Conservation (phyloP, 2,888 invertebrate genomes). For the Pyrocoelia pectoralis region DNA sequence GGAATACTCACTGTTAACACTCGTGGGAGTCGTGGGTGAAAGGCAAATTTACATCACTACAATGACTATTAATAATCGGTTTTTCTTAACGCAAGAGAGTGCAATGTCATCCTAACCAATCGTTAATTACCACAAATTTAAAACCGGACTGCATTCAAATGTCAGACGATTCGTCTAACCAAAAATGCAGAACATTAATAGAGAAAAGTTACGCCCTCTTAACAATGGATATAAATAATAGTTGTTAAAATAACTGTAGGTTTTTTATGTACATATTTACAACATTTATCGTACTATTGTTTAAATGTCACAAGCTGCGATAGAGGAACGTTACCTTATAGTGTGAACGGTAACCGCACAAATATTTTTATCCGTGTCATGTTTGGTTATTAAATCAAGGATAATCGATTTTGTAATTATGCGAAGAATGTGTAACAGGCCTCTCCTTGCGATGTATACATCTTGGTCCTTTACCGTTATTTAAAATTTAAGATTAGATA, state of each 20-base stretch:
- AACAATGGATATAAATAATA: slow-evolving; percentile 1
- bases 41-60: neutral
- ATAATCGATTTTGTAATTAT: slow-evolving; percentile 10
- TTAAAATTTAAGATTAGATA: no score
- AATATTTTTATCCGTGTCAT: slow-evolving; percentile 15
- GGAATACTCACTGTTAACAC: neutral
- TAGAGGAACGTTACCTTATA: slow-evolving; percentile 9
- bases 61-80: slow-evolving; percentile 1
- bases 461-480: neutral
- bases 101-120: neutral
- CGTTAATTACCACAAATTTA: neutral
- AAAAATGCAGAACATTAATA: neutral
- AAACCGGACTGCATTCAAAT: neutral
- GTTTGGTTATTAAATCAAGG: slow-evolving; percentile 20
- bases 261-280: neutral
- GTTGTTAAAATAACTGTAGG: slow-evolving; percentile 3
- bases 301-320: neutral
- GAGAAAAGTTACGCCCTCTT: neutral
- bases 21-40: neutral
- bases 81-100: neutral
- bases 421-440: slow-evolving; percentile 16
- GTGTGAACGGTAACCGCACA: slow-evolving; percentile 20
- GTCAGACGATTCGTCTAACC: neutral
- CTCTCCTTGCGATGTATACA: slow-evolving; percentile 13
- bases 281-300: slow-evolving; percentile 2